Evolutionary conservation across 2,113 vertebrate species (phyloP).

Genomic region (Lichenostomus cassidix): DNA sequence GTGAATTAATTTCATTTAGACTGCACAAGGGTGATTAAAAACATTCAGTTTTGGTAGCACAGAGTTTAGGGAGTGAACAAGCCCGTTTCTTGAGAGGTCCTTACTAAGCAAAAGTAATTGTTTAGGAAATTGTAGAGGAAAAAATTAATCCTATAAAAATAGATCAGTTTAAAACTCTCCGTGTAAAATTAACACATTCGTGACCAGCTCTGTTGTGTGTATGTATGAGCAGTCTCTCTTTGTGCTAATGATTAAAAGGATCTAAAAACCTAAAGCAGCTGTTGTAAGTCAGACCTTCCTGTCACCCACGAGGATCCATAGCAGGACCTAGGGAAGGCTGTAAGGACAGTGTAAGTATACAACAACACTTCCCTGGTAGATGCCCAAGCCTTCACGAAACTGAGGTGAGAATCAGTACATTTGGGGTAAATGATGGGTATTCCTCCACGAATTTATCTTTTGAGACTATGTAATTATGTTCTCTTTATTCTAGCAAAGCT

Average conservation of each 20-base stretch:
- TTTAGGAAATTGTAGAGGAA: neutral
- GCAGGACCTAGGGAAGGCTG: neutral
- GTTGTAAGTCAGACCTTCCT: neutral
- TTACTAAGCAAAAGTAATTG: neutral
- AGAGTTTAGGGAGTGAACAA: neutral
- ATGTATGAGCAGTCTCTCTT: neutral
- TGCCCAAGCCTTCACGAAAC: neutral
- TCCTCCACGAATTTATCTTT: neutral
- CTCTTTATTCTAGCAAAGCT: neutral
- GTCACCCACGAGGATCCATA: neutral
- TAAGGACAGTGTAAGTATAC: neutral
- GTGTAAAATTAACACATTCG: neutral
- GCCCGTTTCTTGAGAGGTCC: neutral
- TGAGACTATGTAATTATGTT: neutral
- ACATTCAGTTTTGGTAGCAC: neutral
- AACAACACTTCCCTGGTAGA: neutral
- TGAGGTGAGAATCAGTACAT: fast-evolving
- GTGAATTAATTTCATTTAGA: neutral
- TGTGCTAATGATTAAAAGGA: neutral
- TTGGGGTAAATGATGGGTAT: neutral
- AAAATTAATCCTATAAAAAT: neutral
- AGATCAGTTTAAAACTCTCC: neutral
- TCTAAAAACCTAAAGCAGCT: neutral
- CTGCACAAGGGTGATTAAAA: neutral
- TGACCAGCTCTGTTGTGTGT: neutral